phyloP scores from a whole-genome alignment of 2,113 vertebrate genomes.

The Grus americana region DNA sequence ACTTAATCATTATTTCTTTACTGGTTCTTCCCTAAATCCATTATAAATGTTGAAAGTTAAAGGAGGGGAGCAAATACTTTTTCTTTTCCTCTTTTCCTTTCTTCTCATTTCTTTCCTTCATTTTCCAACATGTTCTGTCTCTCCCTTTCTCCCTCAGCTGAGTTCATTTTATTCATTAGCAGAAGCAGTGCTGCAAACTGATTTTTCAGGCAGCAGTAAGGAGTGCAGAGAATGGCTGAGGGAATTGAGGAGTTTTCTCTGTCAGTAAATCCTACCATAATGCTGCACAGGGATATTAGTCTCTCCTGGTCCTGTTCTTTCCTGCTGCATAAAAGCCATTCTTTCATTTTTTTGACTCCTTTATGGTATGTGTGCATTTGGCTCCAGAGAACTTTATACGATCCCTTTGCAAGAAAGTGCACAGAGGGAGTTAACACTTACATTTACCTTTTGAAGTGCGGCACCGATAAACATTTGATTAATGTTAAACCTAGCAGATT shows the following conservation, averaged over 20 bases:
- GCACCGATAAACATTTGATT: background rate
- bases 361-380: background rate
- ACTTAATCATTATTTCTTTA: background rate
- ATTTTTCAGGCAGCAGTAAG: background rate
- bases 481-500: background rate
- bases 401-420: background rate
- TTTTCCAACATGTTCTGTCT: accelerated
- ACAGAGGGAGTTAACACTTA: background rate
- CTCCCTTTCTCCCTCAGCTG: background rate
- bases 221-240: background rate
- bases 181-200: background rate
- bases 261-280: background rate
- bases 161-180: background rate
- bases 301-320: background rate
- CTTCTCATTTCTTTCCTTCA: background rate
- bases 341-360: background rate
- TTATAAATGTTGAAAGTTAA: background rate
- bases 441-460: background rate
- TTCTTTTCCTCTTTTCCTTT: background rate
- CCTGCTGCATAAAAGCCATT: background rate
- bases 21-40: background rate
- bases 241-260: background rate
- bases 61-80: background rate
- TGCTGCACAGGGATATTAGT: background rate
- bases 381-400: background rate